Base-by-base conservation (phyloP, 2,888 invertebrate genomes). In the Drosophila pegasa region DNA sequence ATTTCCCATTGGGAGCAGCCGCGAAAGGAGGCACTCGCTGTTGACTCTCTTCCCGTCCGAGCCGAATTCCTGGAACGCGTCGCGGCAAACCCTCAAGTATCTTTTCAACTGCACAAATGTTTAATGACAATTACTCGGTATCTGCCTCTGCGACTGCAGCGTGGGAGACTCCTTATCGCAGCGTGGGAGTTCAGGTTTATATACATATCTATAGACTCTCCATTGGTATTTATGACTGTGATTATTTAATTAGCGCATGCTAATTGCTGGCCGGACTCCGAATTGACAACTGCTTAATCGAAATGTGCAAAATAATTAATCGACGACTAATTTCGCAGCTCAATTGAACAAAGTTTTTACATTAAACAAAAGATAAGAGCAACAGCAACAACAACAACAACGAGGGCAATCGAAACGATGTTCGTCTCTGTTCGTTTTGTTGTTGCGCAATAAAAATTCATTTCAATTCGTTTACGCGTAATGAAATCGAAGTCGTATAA, bases 271-370 rank as follows among this genome's bases (percentile, higher is more conserved):
- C 38, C 27, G 52, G 33, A 9, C 33, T 40, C 33, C 35, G 25
- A 31, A 68, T 61, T 71, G 59, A 58, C 62, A 68, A 68, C 48
- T 75, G 43, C 56, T 75, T 75, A 76, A 75, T 59, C 76, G 65
- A 70, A 74, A 77, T 54, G 73, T 74, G 74, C 69, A 78, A 83
- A 83, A 76, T 83, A 75, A 84, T 87, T 71, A 85, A 86, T 83
- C 80, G 76, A 57, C 80, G 76, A 82, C 80, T 80, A 85, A 81
- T 85, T 87, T 83, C 67, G 75, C 72, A 68, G 73, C 67, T 73
- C 74, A 82, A 85, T 83, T 87, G 70, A 83, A 86, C 88, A 88
- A 78, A 79, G 82, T 83, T 90, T 87, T 87, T 87, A 84, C 90
- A 90, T 90, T 89, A 89, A 85, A 80, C 78, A 78, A 80, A 81